These are phyloP conservation scores for Helarctos malayanus DNA, from an alignment of 2,797 vertebrate genomes.

Conservation along the genomic window DNA sequence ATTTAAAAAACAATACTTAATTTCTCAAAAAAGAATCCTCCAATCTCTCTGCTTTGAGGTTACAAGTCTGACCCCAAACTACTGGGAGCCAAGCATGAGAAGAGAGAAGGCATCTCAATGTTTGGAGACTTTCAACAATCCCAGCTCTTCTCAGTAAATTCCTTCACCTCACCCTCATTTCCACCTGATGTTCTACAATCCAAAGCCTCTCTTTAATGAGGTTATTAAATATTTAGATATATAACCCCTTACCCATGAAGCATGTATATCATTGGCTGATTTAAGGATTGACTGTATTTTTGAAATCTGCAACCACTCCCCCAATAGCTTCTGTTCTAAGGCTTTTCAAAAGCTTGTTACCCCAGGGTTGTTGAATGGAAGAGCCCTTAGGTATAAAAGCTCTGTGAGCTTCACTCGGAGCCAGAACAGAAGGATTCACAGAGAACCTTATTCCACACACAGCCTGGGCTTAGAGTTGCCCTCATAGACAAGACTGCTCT, in stretches of 20 bases:
- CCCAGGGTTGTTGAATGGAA: background rate
- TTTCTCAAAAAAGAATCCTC: background rate
- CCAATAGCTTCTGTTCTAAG: background rate
- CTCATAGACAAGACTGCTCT: background rate
- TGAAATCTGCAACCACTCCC: background rate
- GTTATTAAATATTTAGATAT: background rate
- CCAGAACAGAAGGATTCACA: background rate
- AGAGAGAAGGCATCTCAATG: rapidly evolving
- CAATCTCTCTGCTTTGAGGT: background rate
- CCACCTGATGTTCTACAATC: background rate
- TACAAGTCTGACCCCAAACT: background rate
- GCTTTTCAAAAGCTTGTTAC: background rate
- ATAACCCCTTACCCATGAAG: background rate
- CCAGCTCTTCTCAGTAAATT: background rate
- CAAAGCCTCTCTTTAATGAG: background rate
- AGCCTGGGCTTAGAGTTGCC: background rate
- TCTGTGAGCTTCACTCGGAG: background rate
- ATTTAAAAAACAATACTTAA: background rate
- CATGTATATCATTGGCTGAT: background rate
- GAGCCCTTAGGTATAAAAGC: background rate
- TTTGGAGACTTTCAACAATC: background rate
- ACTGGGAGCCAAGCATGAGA: rapidly evolving
- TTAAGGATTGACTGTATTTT: background rate
- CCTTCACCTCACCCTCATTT: background rate
- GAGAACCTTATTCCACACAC: background rate